Evolutionary conservation across 2,888 invertebrate genomes (phyloP).

Genomic region (Brassicogethes aeneus): DNA sequence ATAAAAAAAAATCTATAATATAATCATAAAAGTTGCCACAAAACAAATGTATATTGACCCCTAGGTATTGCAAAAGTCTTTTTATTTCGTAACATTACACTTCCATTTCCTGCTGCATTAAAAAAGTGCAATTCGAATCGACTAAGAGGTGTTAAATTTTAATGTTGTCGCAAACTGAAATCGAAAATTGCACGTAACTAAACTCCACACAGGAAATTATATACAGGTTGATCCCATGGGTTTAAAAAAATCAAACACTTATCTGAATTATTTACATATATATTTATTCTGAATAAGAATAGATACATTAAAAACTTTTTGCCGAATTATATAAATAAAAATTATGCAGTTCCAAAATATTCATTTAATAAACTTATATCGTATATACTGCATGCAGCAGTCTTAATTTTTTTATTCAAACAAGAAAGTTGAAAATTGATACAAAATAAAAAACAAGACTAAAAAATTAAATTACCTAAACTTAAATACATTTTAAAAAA

Average conservation of each 20-base stretch:
- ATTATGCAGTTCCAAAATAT: conserved; percentile 13
- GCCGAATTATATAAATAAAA: conserved; percentile 32
- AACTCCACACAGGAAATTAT: conserved; percentile 3
- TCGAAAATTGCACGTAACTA: too few species aligned
- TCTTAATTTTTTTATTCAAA: conserved; percentile 33
- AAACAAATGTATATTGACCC: conserved; percentile 6
- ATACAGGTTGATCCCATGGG: too few species aligned
- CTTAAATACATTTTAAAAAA: conserved; percentile 24
- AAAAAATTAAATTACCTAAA: conserved; percentile 27
- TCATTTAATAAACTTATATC: conserved; percentile 12
- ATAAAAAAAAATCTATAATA: too few species aligned
- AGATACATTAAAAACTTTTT: conserved; percentile 34
- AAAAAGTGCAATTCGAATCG: conserved; percentile 6
- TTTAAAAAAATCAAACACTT: conserved; percentile 7
- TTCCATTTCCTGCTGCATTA: background rate
- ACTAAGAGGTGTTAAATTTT: background rate
- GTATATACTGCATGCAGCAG: conserved; percentile 31
- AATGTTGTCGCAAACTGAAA: background rate
- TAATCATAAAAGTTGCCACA: too few species aligned
- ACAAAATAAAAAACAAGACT: too few species aligned
- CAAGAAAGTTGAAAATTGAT: too few species aligned
- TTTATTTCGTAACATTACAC: conserved; percentile 4
- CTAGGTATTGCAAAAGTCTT: conserved; percentile 6
- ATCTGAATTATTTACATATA: conserved; percentile 31
- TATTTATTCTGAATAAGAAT: conserved; percentile 35